Percentiles rank a stretch among this genome's conserved stretches.
These are phyloP conservation scores for Drosophila triauraria DNA, from an alignment of 1,140 invertebrate species.

Conservation along the genomic window DNA sequence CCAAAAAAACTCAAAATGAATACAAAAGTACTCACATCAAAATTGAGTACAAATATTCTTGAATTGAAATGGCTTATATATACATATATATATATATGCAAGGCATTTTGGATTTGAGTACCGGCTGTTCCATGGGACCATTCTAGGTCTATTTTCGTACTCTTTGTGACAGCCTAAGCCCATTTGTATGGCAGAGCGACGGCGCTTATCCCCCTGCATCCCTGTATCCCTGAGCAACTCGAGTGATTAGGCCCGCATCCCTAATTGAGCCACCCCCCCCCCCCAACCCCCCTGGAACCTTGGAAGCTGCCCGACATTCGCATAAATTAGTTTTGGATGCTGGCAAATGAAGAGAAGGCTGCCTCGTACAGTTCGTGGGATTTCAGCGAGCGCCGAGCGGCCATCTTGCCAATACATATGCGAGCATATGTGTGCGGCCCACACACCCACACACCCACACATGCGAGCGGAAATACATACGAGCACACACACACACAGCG, in stretches of 20 bases:
- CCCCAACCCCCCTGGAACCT: background rate
- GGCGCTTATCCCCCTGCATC: background rate
- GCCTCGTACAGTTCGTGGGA: slow-evolving; percentile 29
- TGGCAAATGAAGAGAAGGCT: slow-evolving; percentile 63
- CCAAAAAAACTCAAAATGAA: too few species aligned
- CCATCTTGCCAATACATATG: slow-evolving; percentile 63
- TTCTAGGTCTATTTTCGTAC: background rate
- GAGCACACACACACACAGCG: slow-evolving; percentile 8
- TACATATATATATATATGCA: too few species aligned
- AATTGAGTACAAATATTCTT: too few species aligned
- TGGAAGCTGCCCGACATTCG: slow-evolving; percentile 43
- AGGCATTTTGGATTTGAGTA: too few species aligned
- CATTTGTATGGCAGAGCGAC: background rate
- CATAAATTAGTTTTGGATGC: slow-evolving; percentile 74
- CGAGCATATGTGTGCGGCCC: slow-evolving; percentile 33
- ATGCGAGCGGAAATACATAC: background rate
- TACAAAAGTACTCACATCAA: too few species aligned
- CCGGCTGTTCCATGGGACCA: background rate
- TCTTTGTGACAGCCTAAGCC: background rate
- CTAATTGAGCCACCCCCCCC: slow-evolving; percentile 7
- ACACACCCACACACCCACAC: slow-evolving; percentile 24
- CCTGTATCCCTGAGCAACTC: slow-evolving; percentile 17
- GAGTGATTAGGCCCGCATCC: slow-evolving; percentile 20
- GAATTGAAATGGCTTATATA: too few species aligned
- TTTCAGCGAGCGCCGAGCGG: slow-evolving; percentile 46